These are phyloP conservation scores for Ancistrus triradiatus DNA, from an alignment of 2,113 vertebrate species.

Conservation along the genomic window DNA sequence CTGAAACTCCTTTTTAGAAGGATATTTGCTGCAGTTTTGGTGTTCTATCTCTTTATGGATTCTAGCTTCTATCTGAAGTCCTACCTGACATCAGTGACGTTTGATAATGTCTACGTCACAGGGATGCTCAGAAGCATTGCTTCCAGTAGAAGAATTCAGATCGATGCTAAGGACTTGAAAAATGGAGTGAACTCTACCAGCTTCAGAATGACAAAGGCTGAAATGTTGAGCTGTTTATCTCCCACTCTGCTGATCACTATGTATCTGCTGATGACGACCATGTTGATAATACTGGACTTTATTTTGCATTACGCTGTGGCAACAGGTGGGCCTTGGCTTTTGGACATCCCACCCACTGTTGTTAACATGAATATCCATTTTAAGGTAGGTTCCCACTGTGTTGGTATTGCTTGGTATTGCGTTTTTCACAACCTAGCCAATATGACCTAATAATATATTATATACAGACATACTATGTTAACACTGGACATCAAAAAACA, in stretches of 20 bases:
- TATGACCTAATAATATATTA: too few species aligned
- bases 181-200: constrained; percentile 53
- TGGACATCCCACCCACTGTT: constrained; percentile 69
- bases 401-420: neutral
- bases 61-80: constrained; percentile 75
- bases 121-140: constrained; percentile 55
- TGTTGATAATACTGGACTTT: constrained; percentile 70
- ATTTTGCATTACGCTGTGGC: constrained; percentile 70
- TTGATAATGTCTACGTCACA: constrained; percentile 80
- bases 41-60: constrained; percentile 69
- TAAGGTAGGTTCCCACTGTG: constrained; percentile 56
- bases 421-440: too few species aligned
- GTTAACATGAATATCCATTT: constrained; percentile 70
- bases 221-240: constrained; percentile 65
- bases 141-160: constrained; percentile 37
- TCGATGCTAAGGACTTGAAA: constrained; percentile 47
- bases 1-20: constrained; percentile 63
- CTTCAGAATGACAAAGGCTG: constrained; percentile 68
- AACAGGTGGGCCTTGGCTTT: constrained; percentile 59
- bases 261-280: constrained; percentile 66
- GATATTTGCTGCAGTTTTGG: constrained; percentile 69
- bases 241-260: constrained; percentile 65
- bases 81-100: constrained; percentile 77
- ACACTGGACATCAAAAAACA: too few species aligned
- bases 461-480: too few species aligned